Percentiles rank a stretch among this genome's conserved stretches.
phyloP scores from a whole-genome alignment of 2,797 vertebrate genomes.

The Gallirallus australis region DNA sequence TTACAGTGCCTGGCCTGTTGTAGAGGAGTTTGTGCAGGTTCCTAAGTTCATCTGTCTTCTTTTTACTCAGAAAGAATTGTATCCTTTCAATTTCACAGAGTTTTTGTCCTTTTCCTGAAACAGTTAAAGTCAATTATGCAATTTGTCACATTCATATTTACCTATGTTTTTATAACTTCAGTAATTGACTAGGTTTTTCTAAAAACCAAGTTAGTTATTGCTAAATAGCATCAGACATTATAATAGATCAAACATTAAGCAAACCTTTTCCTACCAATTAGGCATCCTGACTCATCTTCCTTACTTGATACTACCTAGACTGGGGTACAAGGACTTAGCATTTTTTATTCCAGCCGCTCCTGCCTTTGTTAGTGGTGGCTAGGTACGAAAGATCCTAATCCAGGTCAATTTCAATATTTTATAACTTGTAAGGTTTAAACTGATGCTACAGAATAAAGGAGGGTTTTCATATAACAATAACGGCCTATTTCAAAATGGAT shows the following conservation, averaged over 20 bases:
- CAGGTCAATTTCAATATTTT: background rate
- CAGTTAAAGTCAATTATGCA: background rate
- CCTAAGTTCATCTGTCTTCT: conserved; percentile 92
- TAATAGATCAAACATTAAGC: background rate
- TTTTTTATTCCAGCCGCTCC: background rate
- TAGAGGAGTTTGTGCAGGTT: conserved; percentile 93
- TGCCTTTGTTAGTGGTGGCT: background rate
- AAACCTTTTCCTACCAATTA: background rate
- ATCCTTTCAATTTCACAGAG: conserved; percentile 94
- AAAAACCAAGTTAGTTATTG: background rate
- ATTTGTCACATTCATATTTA: background rate
- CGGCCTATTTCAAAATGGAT: background rate
- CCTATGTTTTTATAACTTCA: background rate
- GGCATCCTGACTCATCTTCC: background rate
- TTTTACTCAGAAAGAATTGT: conserved; percentile 90
- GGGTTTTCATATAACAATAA: background rate
- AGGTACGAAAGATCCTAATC: background rate
- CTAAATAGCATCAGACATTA: background rate
- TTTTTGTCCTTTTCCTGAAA: conserved; percentile 90
- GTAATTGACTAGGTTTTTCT: background rate
- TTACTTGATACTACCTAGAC: background rate
- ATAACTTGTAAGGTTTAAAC: background rate
- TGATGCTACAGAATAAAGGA: background rate
- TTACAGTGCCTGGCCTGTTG: conserved; percentile 94
- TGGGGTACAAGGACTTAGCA: background rate